Base-by-base conservation (phyloP, 2,888 invertebrate species). In the Pammene fasciana region DNA sequence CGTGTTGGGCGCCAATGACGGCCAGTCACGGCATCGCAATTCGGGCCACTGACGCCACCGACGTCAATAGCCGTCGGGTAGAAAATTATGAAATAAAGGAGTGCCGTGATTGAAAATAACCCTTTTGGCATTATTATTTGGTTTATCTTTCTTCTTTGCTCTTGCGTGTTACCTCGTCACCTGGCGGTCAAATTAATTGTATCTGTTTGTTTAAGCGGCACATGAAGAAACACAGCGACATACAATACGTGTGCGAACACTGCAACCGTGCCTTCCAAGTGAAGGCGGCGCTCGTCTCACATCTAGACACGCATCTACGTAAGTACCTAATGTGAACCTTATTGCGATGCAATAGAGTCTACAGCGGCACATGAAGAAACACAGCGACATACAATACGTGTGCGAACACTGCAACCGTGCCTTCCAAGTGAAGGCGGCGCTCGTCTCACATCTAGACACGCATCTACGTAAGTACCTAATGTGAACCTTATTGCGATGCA, bases 261-360 rank as follows among this genome's bases (percentile, higher is more conserved):
- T 92, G 92, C 78, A 74, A 73, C 5, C 82, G 86, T 16, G 48
- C 78, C 41, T 90, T 89, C 81, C 86, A 84, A 59, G 59, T 78
- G 5, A 89, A 85, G 72, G 75, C 81, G 0, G 77, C 86, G 1
- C 79, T 92, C 34, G 78, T 81, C 0, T 75, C 82, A 0, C 92
- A 92, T 59, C 74, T 90, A 76, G 79, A 88, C 72, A 87, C 87
- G 1, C 92, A 92, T 71, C 71, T 76, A 71, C 81, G 91, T 91
- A 72, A 45, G 45, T 26, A 45, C 5, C 11, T 10, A 45, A 45
- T 38, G 38, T 38, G 6, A 38, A 38, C 38, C 38, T 43, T 43
- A 11, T 43, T 10, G 10, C 4, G 10, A 43, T 43, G 10, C 7
- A 13, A 43, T 14, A 16, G 48, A 9, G 50, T 41, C 9, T 65